Conservation (phyloP, 1,140 invertebrate species). For the Cotesia chilonis region DNA sequence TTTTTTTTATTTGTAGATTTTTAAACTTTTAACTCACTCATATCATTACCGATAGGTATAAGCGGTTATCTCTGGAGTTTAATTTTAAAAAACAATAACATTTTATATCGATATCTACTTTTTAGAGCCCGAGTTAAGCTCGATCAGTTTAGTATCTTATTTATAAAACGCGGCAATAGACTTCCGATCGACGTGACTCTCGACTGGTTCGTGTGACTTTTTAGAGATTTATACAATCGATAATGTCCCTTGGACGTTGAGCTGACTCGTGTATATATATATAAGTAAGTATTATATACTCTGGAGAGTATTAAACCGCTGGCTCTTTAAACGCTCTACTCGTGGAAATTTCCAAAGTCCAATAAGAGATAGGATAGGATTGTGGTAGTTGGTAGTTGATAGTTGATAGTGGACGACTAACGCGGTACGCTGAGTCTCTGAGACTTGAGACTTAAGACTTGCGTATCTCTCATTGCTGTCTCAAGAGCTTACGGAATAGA, state of each 20-base stretch:
- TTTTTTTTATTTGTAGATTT: constrained; percentile 47
- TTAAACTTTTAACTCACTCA: constrained; percentile 29
- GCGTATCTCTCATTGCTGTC: too few relatives aligned
- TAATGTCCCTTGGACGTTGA: constrained; percentile 41
- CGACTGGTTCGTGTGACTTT: constrained; percentile 38
- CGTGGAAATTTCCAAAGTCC: constrained; percentile 49
- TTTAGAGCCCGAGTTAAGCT: too few relatives aligned
- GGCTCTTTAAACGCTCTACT: not conserved
- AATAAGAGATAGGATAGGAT: not conserved
- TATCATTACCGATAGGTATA: constrained; percentile 13
- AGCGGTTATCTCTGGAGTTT: too few relatives aligned
- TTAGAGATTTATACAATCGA: constrained; percentile 50
- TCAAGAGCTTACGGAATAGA: too few relatives aligned
- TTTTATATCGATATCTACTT: too few relatives aligned
- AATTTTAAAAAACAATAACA: too few relatives aligned
- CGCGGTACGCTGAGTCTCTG: too few relatives aligned
- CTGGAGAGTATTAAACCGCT: not conserved
- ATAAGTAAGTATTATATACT: too few relatives aligned
- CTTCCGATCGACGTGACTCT: constrained; percentile 52
- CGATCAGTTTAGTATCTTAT: not conserved
- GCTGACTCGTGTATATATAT: not conserved
- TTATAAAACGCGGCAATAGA: constrained; percentile 42
- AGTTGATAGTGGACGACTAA: too few relatives aligned
- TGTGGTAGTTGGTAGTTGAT: not conserved
- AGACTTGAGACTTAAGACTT: too few relatives aligned